Evolutionary conservation across 2,888 invertebrate species (phyloP).

Genomic region (Tiliacea aurago): DNA sequence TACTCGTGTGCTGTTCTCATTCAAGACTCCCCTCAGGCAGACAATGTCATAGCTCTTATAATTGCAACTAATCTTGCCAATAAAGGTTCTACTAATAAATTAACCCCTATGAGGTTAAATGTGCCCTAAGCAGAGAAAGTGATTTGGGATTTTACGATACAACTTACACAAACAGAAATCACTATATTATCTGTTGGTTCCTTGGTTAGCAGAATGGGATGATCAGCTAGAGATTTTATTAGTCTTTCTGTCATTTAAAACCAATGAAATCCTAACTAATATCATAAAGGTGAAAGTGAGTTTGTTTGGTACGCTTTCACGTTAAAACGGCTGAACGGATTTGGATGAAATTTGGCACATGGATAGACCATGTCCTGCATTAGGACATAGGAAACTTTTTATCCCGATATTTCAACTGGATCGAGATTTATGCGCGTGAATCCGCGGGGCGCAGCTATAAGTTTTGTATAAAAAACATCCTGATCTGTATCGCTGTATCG

Average conservation of each 20-base stretch:
- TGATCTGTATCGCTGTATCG: no score
- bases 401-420: no score
- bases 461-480: no score
- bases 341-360: no score
- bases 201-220: no score
- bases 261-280: neutral
- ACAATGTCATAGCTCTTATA: constrained; percentile 9
- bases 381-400: no score
- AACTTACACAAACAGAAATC: neutral
- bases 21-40: neutral
- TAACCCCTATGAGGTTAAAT: neutral
- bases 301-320: no score
- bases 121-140: neutral
- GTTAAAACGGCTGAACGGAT: no score
- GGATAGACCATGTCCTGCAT: no score
- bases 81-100: constrained; percentile 12
- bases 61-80: constrained; percentile 2
- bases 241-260: neutral
- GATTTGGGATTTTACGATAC: neutral
- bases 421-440: no score
- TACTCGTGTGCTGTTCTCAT: constrained; percentile 21
- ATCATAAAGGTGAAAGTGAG: no score
- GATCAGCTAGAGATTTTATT: neutral
- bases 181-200: neutral
- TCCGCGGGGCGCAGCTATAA: no score